Percentiles rank a stretch among this genome's conserved stretches.
phyloP scores from a whole-genome alignment of 2,888 invertebrate species.

The Eupithecia subfuscata region DNA sequence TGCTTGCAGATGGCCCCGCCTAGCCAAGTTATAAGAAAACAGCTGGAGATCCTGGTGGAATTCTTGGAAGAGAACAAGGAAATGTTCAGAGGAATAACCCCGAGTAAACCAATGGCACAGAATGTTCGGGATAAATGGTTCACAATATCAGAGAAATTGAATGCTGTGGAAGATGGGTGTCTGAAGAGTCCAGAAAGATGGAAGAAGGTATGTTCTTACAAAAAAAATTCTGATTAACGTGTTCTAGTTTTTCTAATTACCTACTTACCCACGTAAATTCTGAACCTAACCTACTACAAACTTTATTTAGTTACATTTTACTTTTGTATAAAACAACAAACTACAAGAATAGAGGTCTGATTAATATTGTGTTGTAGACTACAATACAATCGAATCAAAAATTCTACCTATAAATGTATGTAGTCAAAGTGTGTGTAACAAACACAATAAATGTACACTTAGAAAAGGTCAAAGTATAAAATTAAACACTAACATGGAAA shows the following conservation, averaged over 20 bases:
- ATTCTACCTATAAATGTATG: too few species aligned
- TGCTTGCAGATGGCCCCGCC: conserved; percentile 69
- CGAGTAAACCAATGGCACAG: conserved; percentile 63
- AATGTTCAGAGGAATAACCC: conserved; percentile 64
- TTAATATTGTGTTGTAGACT: too few species aligned
- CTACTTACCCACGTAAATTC: neutral
- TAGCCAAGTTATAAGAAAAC: conserved; percentile 66
- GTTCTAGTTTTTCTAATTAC: too few species aligned
- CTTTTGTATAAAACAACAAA: too few species aligned
- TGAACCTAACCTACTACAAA: neutral
- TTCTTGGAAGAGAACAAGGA: conserved; percentile 71
- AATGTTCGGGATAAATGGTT: conserved; percentile 68
- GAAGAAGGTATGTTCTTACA: conserved; percentile 68
- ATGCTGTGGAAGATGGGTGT: conserved; percentile 66
- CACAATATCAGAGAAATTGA: conserved; percentile 67
- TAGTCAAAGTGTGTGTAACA: too few species aligned
- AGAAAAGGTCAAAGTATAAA: too few species aligned
- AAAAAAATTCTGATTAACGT: too few species aligned
- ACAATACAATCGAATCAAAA: too few species aligned
- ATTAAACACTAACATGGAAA: too few species aligned
- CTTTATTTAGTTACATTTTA: too few species aligned
- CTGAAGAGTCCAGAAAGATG: conserved; percentile 71
- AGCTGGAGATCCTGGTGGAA: conserved; percentile 69
- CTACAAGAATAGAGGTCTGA: too few species aligned
- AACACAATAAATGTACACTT: too few species aligned